Percentiles rank a stretch among this genome's conserved stretches.
phyloP scores from a whole-genome alignment of 2,113 vertebrate genomes.

The Tiliqua scincoides region DNA sequence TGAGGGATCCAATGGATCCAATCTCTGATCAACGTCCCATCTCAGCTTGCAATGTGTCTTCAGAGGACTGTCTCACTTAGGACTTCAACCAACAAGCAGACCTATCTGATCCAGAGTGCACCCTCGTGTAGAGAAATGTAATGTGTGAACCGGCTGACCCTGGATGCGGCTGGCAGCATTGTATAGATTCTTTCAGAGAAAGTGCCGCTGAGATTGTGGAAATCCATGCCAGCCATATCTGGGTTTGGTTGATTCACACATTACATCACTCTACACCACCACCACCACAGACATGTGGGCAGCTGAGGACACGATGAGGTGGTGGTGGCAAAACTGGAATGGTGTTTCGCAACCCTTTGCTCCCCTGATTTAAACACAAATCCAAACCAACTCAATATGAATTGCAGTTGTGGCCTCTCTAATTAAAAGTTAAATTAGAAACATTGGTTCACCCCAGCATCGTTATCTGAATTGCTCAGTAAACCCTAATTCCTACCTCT shows the following conservation, averaged over 20 bases:
- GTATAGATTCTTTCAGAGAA: not conserved
- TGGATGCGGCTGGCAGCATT: no score
- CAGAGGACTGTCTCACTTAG: not conserved
- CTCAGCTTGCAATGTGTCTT: no score
- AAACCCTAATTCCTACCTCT: not conserved
- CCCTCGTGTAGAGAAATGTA: not conserved
- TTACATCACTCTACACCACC: not conserved
- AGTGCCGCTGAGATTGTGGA: not conserved
- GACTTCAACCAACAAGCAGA: not conserved
- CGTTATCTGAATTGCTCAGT: not conserved
- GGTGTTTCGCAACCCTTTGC: not conserved
- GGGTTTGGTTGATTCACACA: not conserved
- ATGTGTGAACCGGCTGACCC: not conserved
- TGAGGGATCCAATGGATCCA: not conserved
- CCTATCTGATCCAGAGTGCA: fast-evolving
- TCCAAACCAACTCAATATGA: not conserved
- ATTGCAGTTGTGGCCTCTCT: not conserved
- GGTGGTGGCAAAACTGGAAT: not conserved
- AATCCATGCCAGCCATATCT: not conserved
- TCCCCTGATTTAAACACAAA: not conserved
- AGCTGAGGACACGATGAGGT: not conserved
- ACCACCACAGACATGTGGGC: not conserved
- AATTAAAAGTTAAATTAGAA: not conserved
- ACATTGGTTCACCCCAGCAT: not conserved
- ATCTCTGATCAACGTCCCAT: not conserved